Conservation (phyloP, 2,888 invertebrate genomes). For the Tipula confusa region DNA sequence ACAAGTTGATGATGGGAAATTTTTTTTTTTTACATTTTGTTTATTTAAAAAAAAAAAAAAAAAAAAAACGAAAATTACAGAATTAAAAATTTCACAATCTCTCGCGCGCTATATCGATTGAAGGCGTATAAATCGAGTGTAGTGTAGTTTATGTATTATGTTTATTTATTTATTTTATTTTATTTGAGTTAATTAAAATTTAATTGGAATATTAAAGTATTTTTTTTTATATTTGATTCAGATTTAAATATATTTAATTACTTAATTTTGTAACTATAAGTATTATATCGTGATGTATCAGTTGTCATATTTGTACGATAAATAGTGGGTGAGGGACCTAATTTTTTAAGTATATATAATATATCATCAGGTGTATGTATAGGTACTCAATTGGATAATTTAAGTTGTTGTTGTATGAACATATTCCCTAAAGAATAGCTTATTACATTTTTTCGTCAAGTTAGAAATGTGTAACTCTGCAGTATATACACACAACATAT, state of each 20-base stretch:
- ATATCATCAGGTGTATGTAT: not conserved
- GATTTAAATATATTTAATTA: conserved; percentile 12
- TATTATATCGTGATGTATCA: not conserved
- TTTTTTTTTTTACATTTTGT: not conserved
- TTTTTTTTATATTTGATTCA: not conserved
- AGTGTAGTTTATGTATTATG: not conserved
- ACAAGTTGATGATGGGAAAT: not conserved
- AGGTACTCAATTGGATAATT: not conserved
- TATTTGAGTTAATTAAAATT: conserved; percentile 20
- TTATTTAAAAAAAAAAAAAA: not conserved
- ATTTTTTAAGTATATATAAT: not conserved
- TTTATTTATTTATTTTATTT: not conserved
- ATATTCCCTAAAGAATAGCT: not conserved
- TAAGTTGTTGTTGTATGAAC: not conserved
- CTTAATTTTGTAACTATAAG: not conserved
- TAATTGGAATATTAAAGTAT: not conserved
- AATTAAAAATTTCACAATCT: not conserved
- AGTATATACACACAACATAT: not conserved
- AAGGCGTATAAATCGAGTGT: not conserved
- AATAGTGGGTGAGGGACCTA: not conserved
- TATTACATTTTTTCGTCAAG: not conserved
- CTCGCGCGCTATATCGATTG: not conserved
- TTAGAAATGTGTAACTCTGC: not conserved
- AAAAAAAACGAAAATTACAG: too few species aligned
- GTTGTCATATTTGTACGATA: not conserved